Percentiles rank a stretch among this genome's conserved stretches.
These are phyloP conservation scores for Lomographa bimaculata DNA, from an alignment of 2,888 invertebrate genomes.

Conservation along the genomic window DNA sequence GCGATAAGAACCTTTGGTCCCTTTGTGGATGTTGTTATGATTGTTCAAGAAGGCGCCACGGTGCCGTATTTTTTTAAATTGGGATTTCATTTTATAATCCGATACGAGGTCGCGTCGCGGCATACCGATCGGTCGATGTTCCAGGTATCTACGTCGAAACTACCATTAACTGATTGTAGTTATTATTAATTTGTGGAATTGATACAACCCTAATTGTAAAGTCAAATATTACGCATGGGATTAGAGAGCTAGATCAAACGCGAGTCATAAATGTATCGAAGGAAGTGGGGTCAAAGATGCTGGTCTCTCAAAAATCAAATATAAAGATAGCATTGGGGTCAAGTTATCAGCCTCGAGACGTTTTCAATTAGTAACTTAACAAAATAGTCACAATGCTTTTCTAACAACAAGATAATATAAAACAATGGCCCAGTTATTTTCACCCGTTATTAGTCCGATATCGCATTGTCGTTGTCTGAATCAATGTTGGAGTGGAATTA, in stretches of 20 bases:
- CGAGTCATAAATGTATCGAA: no score
- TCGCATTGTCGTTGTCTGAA: constrained; percentile 24
- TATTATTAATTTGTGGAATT: constrained; percentile 1
- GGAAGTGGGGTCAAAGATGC: no score
- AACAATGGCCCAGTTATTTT: constrained; percentile 18
- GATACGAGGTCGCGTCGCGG: constrained; percentile 65
- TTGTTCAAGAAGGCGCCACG: constrained; percentile 68
- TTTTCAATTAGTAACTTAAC: constrained; percentile 31
- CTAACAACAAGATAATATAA: constrained; percentile 21
- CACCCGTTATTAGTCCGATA: constrained; percentile 20
- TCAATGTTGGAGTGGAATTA: constrained; percentile 32
- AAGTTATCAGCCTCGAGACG: constrained; percentile 12
- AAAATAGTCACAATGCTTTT: constrained; percentile 18
- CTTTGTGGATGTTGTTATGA: constrained; percentile 25
- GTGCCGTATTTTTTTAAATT: constrained; percentile 65
- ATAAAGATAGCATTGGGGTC: constrained; percentile 16
- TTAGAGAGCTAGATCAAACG: no score
- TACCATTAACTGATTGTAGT: background rate
- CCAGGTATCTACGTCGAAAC: constrained; percentile 8
- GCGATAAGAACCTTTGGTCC: constrained; percentile 13
- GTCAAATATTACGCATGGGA: no score
- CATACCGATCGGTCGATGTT: constrained; percentile 47
- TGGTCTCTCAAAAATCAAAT: no score
- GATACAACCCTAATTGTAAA: no score
- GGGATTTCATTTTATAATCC: constrained; percentile 72